These are phyloP conservation scores for Corticium candelabrum DNA, from an alignment of 37 sponge, comb jelly and placozoan genomes.

Conservation along the genomic window DNA sequence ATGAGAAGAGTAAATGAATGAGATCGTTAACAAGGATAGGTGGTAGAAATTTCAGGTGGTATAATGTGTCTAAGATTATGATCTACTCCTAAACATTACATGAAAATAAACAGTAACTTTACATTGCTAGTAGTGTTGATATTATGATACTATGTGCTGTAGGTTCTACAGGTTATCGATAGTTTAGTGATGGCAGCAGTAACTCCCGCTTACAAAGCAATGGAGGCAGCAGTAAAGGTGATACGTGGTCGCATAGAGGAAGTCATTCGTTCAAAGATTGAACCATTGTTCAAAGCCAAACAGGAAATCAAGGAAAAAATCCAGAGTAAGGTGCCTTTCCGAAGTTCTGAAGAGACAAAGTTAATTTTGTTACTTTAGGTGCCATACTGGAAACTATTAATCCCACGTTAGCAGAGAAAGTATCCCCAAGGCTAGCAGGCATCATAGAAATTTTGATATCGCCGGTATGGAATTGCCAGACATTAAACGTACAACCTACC, in stretches of 20 bases:
- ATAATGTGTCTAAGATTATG: too few species aligned
- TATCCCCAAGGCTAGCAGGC: not conserved
- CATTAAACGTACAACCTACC: too few species aligned
- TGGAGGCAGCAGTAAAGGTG: not conserved
- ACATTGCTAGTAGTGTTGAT: too few species aligned
- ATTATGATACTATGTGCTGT: too few species aligned
- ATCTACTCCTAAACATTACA: too few species aligned
- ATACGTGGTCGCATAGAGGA: not conserved
- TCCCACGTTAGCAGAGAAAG: not conserved
- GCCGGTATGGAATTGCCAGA: not conserved
- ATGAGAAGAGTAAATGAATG: too few species aligned
- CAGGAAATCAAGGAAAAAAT: constrained; percentile 3
- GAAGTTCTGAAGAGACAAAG: not conserved
- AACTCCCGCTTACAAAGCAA: not conserved
- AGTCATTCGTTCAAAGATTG: not conserved
- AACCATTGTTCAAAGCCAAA: not conserved
- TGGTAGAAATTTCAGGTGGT: too few species aligned
- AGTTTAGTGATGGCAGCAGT: not conserved
- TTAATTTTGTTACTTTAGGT: too few species aligned
- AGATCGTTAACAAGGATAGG: too few species aligned
- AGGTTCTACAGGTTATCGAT: not conserved
- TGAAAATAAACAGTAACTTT: too few species aligned
- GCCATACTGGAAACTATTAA: not conserved
- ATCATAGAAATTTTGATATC: not conserved
- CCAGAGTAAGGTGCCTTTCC: not conserved